Percentiles rank a stretch among this genome's conserved stretches.
These are phyloP conservation scores for Strix occidentalis DNA, from an alignment of 2,797 vertebrate genomes.

Conservation along the genomic window DNA sequence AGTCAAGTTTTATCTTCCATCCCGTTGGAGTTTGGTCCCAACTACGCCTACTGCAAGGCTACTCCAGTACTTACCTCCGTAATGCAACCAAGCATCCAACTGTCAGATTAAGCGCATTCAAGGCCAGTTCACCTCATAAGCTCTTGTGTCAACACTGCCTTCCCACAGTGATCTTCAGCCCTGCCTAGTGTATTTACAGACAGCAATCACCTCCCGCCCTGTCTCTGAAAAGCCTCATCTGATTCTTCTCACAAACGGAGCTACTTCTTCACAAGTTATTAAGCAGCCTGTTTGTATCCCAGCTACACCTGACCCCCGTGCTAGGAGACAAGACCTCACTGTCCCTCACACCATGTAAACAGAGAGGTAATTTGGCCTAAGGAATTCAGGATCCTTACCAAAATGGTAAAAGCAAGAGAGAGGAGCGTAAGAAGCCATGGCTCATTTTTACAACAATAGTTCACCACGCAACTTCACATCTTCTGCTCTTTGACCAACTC, in stretches of 20 bases:
- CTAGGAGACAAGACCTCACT: not conserved
- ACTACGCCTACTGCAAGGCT: not conserved
- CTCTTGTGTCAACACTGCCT: not conserved
- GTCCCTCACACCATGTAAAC: not conserved
- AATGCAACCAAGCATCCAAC: not conserved
- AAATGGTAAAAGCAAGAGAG: not conserved
- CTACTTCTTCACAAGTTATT: not conserved
- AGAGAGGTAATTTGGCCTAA: not conserved
- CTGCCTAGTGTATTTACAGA: not conserved
- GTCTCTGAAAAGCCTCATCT: not conserved
- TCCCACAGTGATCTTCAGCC: not conserved
- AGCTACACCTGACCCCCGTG: not conserved
- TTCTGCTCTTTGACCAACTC: not conserved
- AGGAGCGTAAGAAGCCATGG: accelerated
- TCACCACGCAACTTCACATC: not conserved
- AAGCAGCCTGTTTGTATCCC: not conserved
- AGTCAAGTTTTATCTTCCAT: not conserved
- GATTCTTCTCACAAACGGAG: not conserved
- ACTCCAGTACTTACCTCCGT: not conserved
- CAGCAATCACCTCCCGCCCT: not conserved
- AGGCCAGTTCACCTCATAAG: not conserved
- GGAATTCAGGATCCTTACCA: not conserved
- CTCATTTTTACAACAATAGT: not conserved
- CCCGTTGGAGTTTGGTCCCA: not conserved
- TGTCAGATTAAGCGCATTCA: not conserved